phyloP scores from a whole-genome alignment of 1,140 invertebrate species.

The Physella acuta region DNA sequence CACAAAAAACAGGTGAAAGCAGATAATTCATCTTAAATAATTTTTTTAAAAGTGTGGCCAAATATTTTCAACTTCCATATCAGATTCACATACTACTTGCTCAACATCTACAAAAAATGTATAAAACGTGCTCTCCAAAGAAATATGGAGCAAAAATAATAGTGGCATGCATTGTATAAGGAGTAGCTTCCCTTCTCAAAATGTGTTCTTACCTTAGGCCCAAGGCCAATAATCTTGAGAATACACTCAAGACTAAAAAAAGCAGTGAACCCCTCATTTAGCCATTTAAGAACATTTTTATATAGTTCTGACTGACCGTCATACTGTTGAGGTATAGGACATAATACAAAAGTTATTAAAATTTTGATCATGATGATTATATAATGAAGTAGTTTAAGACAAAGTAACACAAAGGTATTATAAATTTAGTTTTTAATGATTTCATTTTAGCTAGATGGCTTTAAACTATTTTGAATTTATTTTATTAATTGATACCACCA shows the following conservation, averaged over 20 bases:
- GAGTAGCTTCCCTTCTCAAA: not conserved
- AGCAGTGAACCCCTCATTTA: constrained; percentile 92
- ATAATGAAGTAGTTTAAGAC: not conserved
- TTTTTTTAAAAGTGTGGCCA: too few relatives aligned
- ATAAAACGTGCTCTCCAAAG: too few relatives aligned
- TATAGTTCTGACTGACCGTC: constrained; percentile 54
- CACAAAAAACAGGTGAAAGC: too few relatives aligned
- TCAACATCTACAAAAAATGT: too few relatives aligned
- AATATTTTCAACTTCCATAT: too few relatives aligned
- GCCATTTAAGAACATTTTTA: constrained; percentile 85
- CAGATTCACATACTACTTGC: too few relatives aligned
- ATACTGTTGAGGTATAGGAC: constrained; percentile 37
- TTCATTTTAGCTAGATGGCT: not conserved
- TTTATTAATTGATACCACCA: not conserved
- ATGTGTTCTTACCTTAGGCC: constrained; percentile 77
- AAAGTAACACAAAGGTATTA: not conserved
- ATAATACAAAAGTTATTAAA: too few relatives aligned
- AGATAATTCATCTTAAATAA: too few relatives aligned
- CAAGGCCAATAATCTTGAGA: constrained; percentile 94
- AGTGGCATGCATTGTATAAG: too few relatives aligned
- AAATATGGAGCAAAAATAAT: too few relatives aligned
- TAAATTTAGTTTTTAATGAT: not conserved
- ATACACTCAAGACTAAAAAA: constrained; percentile 95
- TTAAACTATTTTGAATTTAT: not conserved
- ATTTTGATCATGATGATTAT: not conserved